phyloP scores from a whole-genome alignment of 2,797 vertebrate species.

The Syndactyla subalaris region DNA sequence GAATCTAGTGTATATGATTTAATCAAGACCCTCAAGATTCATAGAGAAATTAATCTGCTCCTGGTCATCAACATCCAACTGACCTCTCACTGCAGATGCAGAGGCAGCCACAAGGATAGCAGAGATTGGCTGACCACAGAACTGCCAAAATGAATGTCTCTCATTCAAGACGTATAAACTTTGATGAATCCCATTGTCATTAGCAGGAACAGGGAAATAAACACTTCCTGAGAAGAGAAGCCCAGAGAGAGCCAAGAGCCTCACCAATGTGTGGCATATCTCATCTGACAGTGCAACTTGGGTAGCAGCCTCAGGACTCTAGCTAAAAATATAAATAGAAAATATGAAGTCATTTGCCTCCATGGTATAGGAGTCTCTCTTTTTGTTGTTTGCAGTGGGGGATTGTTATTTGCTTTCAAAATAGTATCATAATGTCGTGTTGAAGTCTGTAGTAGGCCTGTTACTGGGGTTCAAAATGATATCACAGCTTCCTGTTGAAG shows the following conservation, averaged over 20 bases:
- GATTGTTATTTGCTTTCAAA: neutral
- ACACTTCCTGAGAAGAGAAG: neutral
- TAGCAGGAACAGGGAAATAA: neutral
- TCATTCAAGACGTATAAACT: neutral
- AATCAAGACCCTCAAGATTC: neutral
- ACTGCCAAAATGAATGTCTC: neutral
- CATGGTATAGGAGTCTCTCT: neutral
- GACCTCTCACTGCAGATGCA: neutral
- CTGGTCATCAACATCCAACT: neutral
- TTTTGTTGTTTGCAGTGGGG: neutral
- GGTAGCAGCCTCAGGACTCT: neutral
- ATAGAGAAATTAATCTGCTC: neutral
- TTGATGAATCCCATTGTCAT: neutral
- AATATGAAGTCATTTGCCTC: neutral
- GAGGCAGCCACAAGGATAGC: neutral
- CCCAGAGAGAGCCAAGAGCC: constrained; percentile 2
- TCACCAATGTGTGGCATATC: neutral
- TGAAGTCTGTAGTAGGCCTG: neutral
- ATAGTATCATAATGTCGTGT: neutral
- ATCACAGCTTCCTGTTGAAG: neutral
- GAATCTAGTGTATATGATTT: neutral
- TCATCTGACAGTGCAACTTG: neutral
- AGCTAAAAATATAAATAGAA: neutral
- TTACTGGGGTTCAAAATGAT: neutral
- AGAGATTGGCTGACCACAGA: neutral